Evolutionary conservation across 2,113 vertebrate species (phyloP).

Genomic region (Leuciscus idus): DNA sequence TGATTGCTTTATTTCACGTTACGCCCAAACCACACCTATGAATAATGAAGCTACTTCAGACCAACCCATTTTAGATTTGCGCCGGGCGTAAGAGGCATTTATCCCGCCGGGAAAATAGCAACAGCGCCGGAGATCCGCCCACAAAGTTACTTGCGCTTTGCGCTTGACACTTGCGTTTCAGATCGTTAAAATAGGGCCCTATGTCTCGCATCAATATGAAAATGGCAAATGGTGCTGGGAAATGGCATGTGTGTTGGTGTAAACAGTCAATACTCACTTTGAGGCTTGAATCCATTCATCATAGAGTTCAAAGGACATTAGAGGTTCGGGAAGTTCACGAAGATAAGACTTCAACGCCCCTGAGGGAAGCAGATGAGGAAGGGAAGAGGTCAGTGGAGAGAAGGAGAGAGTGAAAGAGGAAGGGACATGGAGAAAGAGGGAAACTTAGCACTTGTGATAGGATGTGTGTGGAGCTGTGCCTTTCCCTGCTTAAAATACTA

Average conservation of each 20-base stretch:
- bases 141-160: no score
- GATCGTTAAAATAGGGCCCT: no score
- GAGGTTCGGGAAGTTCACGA: conserved; percentile 94
- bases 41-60: no score
- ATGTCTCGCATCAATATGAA: neutral
- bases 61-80: no score
- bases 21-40: no score
- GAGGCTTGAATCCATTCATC: conserved; percentile 99
- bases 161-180: no score
- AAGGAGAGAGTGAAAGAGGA: neutral
- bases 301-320: conserved; percentile 97
- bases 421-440: neutral
- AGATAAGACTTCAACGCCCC: conserved; percentile 98
- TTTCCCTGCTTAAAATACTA: conserved; percentile 2
- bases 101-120: no score
- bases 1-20: no score
- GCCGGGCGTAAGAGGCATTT: no score
- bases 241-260: conserved; percentile 14
- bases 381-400: conserved; percentile 7
- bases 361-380: conserved; percentile 58
- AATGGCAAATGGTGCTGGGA: neutral
- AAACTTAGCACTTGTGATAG: conserved; percentile 20
- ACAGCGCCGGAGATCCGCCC: no score
- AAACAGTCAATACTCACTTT: conserved; percentile 82
- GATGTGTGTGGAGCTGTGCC: conserved; percentile 44